Evolutionary conservation across 2,113 vertebrate species (phyloP), one percentile per base, ranked within the genome.

Genomic region (Isurus oxyrinchus): DNA sequence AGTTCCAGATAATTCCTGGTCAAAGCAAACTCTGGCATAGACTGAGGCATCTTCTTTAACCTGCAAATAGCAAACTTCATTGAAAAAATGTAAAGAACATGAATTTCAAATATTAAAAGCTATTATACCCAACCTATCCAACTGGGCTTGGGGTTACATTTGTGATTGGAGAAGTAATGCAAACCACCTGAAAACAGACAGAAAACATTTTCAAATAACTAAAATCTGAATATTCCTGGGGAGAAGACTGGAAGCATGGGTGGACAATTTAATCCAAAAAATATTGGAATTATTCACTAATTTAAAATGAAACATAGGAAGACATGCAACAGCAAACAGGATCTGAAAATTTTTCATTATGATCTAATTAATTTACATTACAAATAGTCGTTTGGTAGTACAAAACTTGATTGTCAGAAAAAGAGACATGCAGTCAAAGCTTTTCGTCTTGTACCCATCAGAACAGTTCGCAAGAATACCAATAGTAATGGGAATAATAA

Each of bases 1-100:
- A 99, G 97, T 93, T 99, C 99, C 97, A 99, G 97, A 97, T 99
- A 99, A 98, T 99, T 99, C 95, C 99, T 98, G 16, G 99, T 99
- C 96, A 99, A 98, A 49, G 99, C 98, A 81, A 98, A 99, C 97
- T 99, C 99, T 2, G 99, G 99, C 99, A 99, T 99, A 57, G 99
- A 99, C 96, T 99, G 99, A 84, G 99, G 99, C 99, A 99, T 99
- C 97, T 99, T 99, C 97, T 99, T 99, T 96, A 99, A 97, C 96
- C 99, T 99, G 97, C 1, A 97, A 86, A 96, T 61, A 96, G 0
- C 49, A 95, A 95, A 72, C 53, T 5, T 3, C 59, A 66, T 66
- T 57, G 14, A 19, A 31, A 61, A 90, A 63, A 94, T 40, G 16
- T 40, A 66, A 40, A 16, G 35, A 94, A 94, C 90, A 35, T 16